A percentile compares a stretch with the other conserved stretches of the same genome.
Evolutionary conservation across 2,888 invertebrate genomes (phyloP).

Genomic region (Rhogogaster chlorosoma): DNA sequence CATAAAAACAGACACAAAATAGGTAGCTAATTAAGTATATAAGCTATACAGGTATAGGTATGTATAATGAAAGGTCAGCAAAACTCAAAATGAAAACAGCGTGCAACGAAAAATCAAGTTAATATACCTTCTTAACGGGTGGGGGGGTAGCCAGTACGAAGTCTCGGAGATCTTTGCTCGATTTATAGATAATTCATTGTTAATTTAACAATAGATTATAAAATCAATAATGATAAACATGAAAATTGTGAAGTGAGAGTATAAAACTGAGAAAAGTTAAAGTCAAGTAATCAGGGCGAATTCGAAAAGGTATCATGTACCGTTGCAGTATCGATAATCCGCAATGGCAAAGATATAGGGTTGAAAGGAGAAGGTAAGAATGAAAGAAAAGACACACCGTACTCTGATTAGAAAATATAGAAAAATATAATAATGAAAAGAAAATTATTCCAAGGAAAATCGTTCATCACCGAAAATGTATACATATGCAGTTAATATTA

Average conservation of each 20-base stretch:
- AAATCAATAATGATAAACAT: not conserved
- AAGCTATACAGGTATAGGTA: slow-evolving; percentile 28
- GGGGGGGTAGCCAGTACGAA: slow-evolving; percentile 69
- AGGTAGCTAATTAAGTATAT: slow-evolving; percentile 47
- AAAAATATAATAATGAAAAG: slow-evolving; percentile 42
- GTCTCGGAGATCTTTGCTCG: slow-evolving; percentile 47
- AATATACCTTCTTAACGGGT: slow-evolving; percentile 61
- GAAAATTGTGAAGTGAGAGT: not conserved
- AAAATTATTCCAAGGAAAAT: slow-evolving; percentile 47
- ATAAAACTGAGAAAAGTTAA: not conserved
- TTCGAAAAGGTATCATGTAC: not conserved
- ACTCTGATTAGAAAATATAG: slow-evolving; percentile 27
- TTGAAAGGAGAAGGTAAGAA: not conserved
- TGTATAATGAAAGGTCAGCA: slow-evolving; percentile 41
- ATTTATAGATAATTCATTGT: slow-evolving; percentile 2
- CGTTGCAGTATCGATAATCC: no score
- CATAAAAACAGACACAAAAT: slow-evolving; percentile 37
- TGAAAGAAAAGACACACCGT: not conserved
- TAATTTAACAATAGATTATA: not conserved
- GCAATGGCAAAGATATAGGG: not conserved
- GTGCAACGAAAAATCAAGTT: slow-evolving; percentile 70
- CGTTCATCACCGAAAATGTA: slow-evolving; percentile 25
- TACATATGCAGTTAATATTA: slow-evolving; percentile 53
- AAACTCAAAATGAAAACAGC: slow-evolving; percentile 65
- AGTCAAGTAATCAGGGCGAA: not conserved